These are phyloP conservation scores for Stichodactyla mertensii DNA, from an alignment of 64 coral and sea anemone genomes.

Conservation along the genomic window DNA sequence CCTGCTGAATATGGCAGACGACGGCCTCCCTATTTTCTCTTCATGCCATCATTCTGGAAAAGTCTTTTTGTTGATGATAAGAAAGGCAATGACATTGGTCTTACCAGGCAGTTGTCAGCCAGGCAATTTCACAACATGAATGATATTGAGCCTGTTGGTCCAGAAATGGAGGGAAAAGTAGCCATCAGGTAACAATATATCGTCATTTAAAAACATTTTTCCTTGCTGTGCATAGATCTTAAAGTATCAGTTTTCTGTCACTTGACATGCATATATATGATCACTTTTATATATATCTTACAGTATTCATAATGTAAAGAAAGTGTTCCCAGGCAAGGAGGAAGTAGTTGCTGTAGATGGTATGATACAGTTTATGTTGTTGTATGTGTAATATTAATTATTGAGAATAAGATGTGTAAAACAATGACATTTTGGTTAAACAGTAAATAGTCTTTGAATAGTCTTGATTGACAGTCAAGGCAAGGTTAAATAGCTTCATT, in stretches of 20 bases:
- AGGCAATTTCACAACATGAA: slow-evolving; percentile 11
- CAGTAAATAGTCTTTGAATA: no score
- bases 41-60: slow-evolving; percentile 80
- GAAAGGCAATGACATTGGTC: neutral
- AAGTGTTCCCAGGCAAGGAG: slow-evolving; percentile 81
- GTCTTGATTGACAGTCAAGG: no score
- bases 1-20: slow-evolving; percentile 72
- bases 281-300: slow-evolving; percentile 7
- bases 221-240: neutral
- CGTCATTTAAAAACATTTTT: neutral
- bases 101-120: slow-evolving; percentile 39
- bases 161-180: slow-evolving; percentile 61
- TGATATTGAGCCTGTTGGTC: slow-evolving; percentile 64
- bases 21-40: slow-evolving; percentile 53
- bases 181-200: slow-evolving; percentile 56
- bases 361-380: slow-evolving; percentile 27
- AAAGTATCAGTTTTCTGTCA: neutral
- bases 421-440: no score
- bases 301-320: slow-evolving; percentile 73
- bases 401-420: no score
- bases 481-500: no score
- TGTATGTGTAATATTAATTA: neutral
- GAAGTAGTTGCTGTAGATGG: slow-evolving; percentile 79
- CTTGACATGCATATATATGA: neutral
- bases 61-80: slow-evolving; percentile 30